These are phyloP conservation scores for Drosophila macrothrix DNA, from an alignment of 2,888 invertebrate genomes.

Conservation along the genomic window DNA sequence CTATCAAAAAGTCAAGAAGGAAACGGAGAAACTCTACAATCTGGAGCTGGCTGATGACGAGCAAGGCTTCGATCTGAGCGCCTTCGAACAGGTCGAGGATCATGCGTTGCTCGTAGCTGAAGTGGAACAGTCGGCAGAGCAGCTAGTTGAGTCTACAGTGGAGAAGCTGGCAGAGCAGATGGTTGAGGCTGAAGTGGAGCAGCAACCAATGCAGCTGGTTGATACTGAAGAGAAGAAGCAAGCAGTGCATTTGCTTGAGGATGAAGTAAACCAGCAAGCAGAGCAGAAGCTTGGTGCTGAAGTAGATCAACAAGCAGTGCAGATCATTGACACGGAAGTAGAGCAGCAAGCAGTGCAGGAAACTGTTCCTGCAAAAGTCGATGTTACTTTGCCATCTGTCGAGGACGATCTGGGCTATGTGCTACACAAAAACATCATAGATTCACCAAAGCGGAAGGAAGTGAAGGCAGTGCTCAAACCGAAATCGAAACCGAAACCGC, in stretches of 20 bases:
- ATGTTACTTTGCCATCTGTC: constrained; percentile 7
- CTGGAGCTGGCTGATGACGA: constrained; percentile 70
- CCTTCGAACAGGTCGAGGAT: constrained; percentile 62
- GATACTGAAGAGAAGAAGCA: neutral
- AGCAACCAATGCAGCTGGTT: neutral
- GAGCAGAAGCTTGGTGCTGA: neutral
- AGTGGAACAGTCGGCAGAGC: constrained; percentile 6
- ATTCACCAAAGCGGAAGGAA: constrained; percentile 30
- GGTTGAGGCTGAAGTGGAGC: neutral
- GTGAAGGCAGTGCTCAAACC: constrained; percentile 20
- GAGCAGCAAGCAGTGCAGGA: neutral
- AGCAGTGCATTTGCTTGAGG: neutral
- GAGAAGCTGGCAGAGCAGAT: neutral
- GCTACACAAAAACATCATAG: constrained; percentile 78
- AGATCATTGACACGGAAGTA: neutral
- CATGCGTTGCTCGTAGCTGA: neutral
- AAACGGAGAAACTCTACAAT: constrained; percentile 78
- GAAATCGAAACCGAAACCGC: constrained; percentile 55
- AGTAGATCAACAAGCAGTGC: neutral
- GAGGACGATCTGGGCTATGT: constrained; percentile 77
- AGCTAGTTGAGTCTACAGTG: neutral
- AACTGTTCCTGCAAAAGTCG: neutral
- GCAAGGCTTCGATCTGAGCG: constrained; percentile 77
- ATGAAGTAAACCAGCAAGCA: neutral
- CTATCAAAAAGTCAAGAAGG: constrained; percentile 82